Evolutionary conservation across 2,888 invertebrate species (phyloP).

Genomic region (Phymatocera aterrima): DNA sequence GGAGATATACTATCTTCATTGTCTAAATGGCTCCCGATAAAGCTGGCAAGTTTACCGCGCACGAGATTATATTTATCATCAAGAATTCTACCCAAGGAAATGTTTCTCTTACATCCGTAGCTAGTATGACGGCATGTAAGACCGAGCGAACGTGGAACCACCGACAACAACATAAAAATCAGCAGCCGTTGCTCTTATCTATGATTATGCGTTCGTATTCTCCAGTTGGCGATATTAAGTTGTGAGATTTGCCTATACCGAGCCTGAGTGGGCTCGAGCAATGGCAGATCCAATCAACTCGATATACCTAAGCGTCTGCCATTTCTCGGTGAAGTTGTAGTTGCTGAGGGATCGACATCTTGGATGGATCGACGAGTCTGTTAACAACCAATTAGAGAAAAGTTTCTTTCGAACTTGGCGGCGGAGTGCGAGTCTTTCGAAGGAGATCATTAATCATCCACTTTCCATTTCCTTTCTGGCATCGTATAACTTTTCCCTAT

Average conservation of each 20-base stretch:
- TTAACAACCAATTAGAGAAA: slow-evolving; percentile 43
- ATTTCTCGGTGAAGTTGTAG: not conserved
- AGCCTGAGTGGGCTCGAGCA: not conserved
- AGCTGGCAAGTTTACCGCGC: slow-evolving; percentile 67
- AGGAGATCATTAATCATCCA: slow-evolving; percentile 33
- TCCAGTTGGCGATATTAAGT: not conserved
- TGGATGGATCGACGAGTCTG: slow-evolving; percentile 34
- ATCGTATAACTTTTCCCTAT: slow-evolving; percentile 17
- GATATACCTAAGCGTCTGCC: slow-evolving; percentile 15
- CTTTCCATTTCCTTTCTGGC: not conserved
- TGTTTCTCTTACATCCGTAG: not conserved
- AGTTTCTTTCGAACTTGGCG: slow-evolving; percentile 12
- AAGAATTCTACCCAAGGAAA: slow-evolving; percentile 49
- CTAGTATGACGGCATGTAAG: slow-evolving; percentile 2
- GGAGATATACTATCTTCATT: slow-evolving; percentile 71
- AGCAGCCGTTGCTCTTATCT: not conserved
- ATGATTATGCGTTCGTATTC: not conserved
- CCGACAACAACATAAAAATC: not conserved
- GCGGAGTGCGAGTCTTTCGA: not conserved
- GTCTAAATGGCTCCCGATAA: slow-evolving; percentile 71
- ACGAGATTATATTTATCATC: slow-evolving; percentile 71
- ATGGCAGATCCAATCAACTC: not conserved
- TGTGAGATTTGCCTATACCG: not conserved
- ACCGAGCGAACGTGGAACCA: not conserved
- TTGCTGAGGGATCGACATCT: not conserved